These are phyloP conservation scores for Leptinotarsa tumamoca DNA, from an alignment of 2,888 invertebrate species.

Conservation along the genomic window DNA sequence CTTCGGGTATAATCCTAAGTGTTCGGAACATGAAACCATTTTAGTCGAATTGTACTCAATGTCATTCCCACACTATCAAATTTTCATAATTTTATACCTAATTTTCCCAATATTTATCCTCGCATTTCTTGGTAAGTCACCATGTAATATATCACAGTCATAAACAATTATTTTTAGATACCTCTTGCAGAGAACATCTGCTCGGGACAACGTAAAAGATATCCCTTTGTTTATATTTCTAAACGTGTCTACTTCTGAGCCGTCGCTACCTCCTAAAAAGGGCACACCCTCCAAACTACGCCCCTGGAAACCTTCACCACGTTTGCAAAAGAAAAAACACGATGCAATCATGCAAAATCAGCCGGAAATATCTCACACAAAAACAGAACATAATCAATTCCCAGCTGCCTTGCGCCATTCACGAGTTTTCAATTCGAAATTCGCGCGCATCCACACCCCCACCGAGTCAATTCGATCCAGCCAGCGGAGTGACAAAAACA, in stretches of 20 bases:
- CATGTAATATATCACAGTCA: neutral
- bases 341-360: slow-evolving; percentile 7
- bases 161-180: neutral
- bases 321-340: neutral
- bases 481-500: slow-evolving; percentile 58
- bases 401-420: slow-evolving; percentile 18
- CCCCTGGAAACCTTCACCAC: slow-evolving; percentile 6
- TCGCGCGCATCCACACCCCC: slow-evolving; percentile 37
- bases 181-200: slow-evolving; percentile 12
- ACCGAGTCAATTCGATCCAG: slow-evolving; percentile 32
- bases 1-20: too few relatives aligned
- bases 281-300: neutral
- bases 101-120: too few relatives aligned
- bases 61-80: too few relatives aligned
- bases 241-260: neutral
- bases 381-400: slow-evolving; percentile 2
- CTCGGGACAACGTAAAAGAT: neutral
- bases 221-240: neutral
- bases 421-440: slow-evolving; percentile 6
- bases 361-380: slow-evolving; percentile 7
- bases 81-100: too few relatives aligned
- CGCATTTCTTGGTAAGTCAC: too few relatives aligned
- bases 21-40: too few relatives aligned
- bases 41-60: too few relatives aligned
- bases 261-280: neutral